Evolutionary conservation across 2,113 vertebrate genomes (phyloP), one percentile per base, ranked within the genome.

Genomic region (Eleginops maclovinus): DNA sequence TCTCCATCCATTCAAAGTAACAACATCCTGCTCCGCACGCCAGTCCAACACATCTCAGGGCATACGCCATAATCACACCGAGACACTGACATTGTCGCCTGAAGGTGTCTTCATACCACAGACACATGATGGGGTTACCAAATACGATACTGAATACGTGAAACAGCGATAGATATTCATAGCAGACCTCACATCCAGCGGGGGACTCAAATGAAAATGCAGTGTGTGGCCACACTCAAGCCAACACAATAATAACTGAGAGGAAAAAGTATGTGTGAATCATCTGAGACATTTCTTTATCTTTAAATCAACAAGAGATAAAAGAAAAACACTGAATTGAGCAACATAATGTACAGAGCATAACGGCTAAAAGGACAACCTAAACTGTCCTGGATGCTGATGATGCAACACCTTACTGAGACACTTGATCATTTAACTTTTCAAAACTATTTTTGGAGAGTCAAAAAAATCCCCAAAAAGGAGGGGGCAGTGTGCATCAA

Each of bases 1-100:
- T 63, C 60, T 78, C 31, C 54, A 51, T 72, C 72, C 40, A 47
- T 79, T 74, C 72, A 74, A 46, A 73, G 24, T 3, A 12, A 55
- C 43, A 72, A 5, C 6, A 19, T 67, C 53, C 58, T 3, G 2
- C 54, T 59, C 19, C 15, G 51, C 68, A 31, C 2, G 22, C n/a
- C 11, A 49, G 47, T 75, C 26, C 1, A 53, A 75, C 54, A 69
- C 58, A 24, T 58, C 73, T 84, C 60, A 81, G 54, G 2, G 12
- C 44, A 40, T 0, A 50, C 51, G 66, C 28, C 40, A 21, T 47
- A 44, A 88, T 82, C 72, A 53, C 82, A 64, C 14, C 61, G 14
- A 69, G 50, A 28, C 10, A 10, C 53, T 6, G 49, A 4, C 53
- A 17, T 56, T 53, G 40, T 59, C 43, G 26, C 65, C 59, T 49